Evolutionary conservation across 1,140 invertebrate genomes (phyloP).

Genomic region (Odontomachus brunneus): DNA sequence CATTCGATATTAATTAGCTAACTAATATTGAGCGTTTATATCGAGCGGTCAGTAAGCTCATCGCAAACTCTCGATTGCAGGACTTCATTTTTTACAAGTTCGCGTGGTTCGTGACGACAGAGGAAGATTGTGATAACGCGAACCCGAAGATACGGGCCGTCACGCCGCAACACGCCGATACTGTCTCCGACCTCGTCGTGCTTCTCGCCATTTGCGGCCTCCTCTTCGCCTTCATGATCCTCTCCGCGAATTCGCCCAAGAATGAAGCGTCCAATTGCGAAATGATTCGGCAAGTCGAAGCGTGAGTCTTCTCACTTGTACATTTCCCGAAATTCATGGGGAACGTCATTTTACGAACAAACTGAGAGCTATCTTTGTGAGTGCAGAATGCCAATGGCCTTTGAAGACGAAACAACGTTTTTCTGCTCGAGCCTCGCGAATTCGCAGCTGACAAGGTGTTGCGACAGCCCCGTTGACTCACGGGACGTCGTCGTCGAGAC

Average conservation of each 20-base stretch:
- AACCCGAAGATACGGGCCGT: conserved; percentile 79
- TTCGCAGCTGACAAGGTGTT: background rate
- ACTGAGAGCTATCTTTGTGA: too few species aligned
- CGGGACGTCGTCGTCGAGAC: background rate
- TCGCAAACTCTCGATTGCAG: conserved; percentile 40
- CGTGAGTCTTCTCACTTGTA: conserved; percentile 71
- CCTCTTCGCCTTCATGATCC: conserved; percentile 77
- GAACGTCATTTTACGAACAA: background rate
- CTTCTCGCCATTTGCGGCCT: conserved; percentile 74
- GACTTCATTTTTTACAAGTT: conserved; percentile 69
- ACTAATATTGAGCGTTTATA: too few species aligned
- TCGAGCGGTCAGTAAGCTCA: too few species aligned
- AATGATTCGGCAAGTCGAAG: conserved; percentile 6
- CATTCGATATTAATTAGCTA: too few species aligned
- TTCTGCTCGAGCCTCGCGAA: background rate
- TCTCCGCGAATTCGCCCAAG: conserved; percentile 66
- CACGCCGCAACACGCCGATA: conserved; percentile 77
- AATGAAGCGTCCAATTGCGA: conserved; percentile 40
- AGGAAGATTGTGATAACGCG: conserved; percentile 19
- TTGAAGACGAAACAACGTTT: background rate
- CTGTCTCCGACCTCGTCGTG: conserved; percentile 62
- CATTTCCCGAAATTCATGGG: conserved; percentile 85
- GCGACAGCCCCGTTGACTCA: conserved; percentile 19
- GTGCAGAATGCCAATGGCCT: conserved; percentile 34
- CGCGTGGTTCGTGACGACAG: conserved; percentile 42